These are phyloP conservation scores for Hirudo medicinalis DNA, from an alignment of 1,140 invertebrate species.

Conservation along the genomic window DNA sequence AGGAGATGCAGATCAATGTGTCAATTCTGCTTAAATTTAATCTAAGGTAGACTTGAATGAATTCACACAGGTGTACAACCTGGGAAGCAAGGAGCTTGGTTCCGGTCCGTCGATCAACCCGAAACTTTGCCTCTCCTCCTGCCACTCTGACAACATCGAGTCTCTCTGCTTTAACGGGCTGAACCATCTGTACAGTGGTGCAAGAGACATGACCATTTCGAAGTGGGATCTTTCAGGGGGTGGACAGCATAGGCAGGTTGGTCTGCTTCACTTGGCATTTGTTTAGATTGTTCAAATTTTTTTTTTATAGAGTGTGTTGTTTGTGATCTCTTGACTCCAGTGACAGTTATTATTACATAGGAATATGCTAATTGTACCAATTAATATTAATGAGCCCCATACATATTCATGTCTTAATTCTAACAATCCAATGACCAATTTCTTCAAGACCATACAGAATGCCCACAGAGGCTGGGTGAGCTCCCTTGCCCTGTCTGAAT, in stretches of 20 bases:
- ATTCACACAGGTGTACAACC: neutral
- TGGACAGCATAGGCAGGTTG: conserved; percentile 1
- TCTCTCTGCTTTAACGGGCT: conserved; percentile 53
- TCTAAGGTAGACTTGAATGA: neutral
- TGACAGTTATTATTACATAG: too few species aligned
- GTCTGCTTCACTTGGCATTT: neutral
- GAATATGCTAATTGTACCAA: too few species aligned
- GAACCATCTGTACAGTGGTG: conserved; percentile 65
- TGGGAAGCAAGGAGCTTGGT: neutral
- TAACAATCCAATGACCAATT: too few species aligned
- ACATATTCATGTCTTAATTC: too few species aligned
- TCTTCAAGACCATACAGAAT: neutral
- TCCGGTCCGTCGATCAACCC: conserved; percentile 44
- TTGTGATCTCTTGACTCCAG: too few species aligned
- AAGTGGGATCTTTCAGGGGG: conserved; percentile 60
- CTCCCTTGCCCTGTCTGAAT: neutral
- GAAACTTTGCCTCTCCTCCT: conserved; percentile 61
- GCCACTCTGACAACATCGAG: conserved; percentile 80
- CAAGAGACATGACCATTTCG: conserved; percentile 73
- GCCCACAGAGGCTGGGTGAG: too few species aligned
- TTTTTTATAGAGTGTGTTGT: too few species aligned
- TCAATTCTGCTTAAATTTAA: too few species aligned
- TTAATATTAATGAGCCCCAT: too few species aligned
- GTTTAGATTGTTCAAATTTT: neutral
- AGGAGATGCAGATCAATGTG: too few species aligned